Percentiles rank a stretch among this genome's conserved stretches.
These are phyloP conservation scores for Charaxes varanes DNA, from an alignment of 1,140 invertebrate species.

Conservation along the genomic window DNA sequence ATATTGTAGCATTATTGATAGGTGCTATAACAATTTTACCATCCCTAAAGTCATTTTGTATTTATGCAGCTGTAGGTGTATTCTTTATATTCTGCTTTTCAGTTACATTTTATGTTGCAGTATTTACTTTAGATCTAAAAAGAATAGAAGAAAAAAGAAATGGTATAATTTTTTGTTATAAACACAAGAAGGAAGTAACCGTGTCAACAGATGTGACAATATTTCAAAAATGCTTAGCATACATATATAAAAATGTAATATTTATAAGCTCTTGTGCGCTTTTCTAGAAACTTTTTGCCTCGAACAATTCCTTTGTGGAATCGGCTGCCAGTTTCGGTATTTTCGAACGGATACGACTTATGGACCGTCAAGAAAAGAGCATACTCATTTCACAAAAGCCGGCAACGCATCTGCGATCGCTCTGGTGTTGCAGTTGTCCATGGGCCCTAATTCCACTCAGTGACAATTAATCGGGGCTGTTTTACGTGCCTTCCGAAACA, in stretches of 20 bases:
- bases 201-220: conserved; percentile 49
- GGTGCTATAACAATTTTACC: conserved; percentile 84
- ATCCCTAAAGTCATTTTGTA: conserved; percentile 83
- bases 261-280: too few relatives aligned
- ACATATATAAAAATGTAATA: conserved; percentile 76
- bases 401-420: too few relatives aligned
- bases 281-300: too few relatives aligned
- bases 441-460: too few relatives aligned
- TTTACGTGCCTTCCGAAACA: too few relatives aligned
- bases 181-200: conserved; percentile 74
- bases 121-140: conserved; percentile 81
- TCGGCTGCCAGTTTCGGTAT: too few relatives aligned
- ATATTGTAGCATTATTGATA: conserved; percentile 85
- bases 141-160: conserved; percentile 79
- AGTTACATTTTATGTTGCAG: conserved; percentile 86
- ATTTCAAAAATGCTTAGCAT: conserved; percentile 72
- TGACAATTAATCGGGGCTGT: too few relatives aligned
- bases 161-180: conserved; percentile 80
- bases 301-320: too few relatives aligned
- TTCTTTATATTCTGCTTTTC: conserved; percentile 84
- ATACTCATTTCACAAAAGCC: too few relatives aligned
- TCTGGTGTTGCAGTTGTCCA: too few relatives aligned
- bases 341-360: too few relatives aligned
- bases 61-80: conserved; percentile 83
- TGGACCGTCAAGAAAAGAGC: too few relatives aligned